Evolutionary conservation across 2,888 invertebrate species (phyloP).

Genomic region (Salpingus planirostris): DNA sequence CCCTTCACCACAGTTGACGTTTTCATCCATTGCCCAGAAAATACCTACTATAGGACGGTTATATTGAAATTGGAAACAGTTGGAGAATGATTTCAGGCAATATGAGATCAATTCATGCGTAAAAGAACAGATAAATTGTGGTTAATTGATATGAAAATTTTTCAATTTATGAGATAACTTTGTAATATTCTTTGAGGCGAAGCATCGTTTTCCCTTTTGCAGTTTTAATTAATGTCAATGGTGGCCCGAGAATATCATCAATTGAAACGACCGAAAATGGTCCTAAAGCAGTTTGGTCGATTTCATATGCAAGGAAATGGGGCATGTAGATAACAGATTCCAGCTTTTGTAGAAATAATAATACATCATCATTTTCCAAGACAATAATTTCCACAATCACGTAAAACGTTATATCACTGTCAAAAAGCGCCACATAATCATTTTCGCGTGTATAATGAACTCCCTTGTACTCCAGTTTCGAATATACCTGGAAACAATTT

Average conservation of each 20-base stretch:
- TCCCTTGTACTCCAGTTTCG: background rate
- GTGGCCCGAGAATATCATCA: slow-evolving; percentile 10
- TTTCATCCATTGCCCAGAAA: too few relatives aligned
- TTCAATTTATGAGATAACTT: background rate
- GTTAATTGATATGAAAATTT: background rate
- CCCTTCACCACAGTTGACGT: too few relatives aligned
- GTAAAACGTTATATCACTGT: background rate
- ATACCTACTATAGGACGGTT: too few relatives aligned
- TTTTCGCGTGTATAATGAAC: background rate
- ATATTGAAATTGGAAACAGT: too few relatives aligned
- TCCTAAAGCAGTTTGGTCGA: background rate
- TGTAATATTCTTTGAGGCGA: slow-evolving; percentile 1
- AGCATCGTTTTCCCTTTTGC: slow-evolving; percentile 12
- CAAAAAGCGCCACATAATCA: background rate
- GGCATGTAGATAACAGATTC: background rate
- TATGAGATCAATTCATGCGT: background rate
- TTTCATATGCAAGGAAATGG: background rate
- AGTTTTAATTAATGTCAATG: slow-evolving; percentile 12
- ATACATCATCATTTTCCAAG: background rate
- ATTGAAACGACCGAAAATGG: slow-evolving; percentile 7
- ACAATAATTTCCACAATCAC: background rate
- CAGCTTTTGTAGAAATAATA: background rate
- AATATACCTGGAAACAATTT: background rate
- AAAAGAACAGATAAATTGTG: too few relatives aligned
- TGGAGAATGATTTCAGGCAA: background rate